phyloP scores from a whole-genome alignment of 1,140 invertebrate genomes.

The Trichonephila inaurata region DNA sequence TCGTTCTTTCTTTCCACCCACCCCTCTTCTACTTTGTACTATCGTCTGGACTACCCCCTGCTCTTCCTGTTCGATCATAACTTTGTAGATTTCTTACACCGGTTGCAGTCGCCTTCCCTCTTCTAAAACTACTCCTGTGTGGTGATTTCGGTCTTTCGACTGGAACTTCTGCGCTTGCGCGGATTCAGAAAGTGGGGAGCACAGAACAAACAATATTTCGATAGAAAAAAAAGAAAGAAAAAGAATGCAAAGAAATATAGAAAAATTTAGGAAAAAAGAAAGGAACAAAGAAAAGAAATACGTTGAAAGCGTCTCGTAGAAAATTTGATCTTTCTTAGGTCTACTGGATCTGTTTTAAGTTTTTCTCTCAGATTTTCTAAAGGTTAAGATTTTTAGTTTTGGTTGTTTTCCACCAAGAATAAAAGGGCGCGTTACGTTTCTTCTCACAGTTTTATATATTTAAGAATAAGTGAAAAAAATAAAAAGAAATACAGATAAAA shows the following conservation, averaged over 20 bases:
- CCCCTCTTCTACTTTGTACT: background rate
- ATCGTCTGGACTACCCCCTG: background rate
- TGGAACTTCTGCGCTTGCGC: constrained; percentile 53
- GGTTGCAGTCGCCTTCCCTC: background rate
- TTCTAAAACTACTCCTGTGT: constrained; percentile 30
- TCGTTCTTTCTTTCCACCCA: background rate
- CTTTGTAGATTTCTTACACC: constrained; percentile 68
- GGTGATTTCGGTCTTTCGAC: constrained; percentile 36
- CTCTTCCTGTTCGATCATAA: constrained; percentile 51
- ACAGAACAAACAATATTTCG: constrained; percentile 25
- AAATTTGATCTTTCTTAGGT: constrained; percentile 52
- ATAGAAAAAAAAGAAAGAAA: background rate
- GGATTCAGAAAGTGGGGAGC: background rate
- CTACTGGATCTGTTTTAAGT: constrained; percentile 53
- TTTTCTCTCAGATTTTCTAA: constrained; percentile 1
- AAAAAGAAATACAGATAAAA: too few relatives aligned
- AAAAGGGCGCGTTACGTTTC: too few relatives aligned
- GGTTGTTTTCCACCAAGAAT: too few relatives aligned
- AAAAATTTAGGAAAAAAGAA: background rate
- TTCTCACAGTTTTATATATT: too few relatives aligned
- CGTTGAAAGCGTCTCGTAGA: constrained; percentile 32
- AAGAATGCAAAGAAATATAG: background rate
- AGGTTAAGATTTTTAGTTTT: too few relatives aligned
- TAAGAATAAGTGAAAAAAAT: too few relatives aligned
- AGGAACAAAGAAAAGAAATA: background rate